Percentiles rank a stretch among this genome's conserved stretches.
These are phyloP conservation scores for Latrodectus geometricus DNA, from an alignment of 1,140 invertebrate species.

Conservation along the genomic window DNA sequence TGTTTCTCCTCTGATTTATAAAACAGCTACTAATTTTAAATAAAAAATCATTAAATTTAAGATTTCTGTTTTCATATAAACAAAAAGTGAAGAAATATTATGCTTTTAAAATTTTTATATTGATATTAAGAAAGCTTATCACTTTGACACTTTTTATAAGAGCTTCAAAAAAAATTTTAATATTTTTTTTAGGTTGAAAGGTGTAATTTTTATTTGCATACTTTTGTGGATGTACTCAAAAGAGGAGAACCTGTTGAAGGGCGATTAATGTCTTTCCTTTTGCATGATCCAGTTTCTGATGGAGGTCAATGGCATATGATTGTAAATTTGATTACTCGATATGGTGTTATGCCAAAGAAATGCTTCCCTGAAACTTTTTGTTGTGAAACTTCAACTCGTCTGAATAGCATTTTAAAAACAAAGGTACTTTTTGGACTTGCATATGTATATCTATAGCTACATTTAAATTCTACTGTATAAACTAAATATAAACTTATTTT, in stretches of 20 bases:
- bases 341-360: conserved; percentile 88
- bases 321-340: conserved; percentile 85
- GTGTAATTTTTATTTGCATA: conserved; percentile 86
- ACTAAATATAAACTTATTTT: no score
- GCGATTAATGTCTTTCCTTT: conserved; percentile 81
- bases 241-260: conserved; percentile 82
- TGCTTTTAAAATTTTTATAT: no score
- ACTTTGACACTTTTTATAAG: no score
- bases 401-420: conserved; percentile 83
- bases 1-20: no score
- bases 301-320: conserved; percentile 95
- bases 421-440: conserved; percentile 73
- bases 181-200: conserved; percentile 78
- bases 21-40: no score
- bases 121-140: no score
- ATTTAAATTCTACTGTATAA: no score
- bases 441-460: no score
- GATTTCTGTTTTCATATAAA: no score
- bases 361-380: conserved; percentile 86
- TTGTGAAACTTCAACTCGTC: conserved; percentile 78
- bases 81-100: no score
- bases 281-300: conserved; percentile 83
- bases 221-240: conserved; percentile 80
- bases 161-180: conserved; percentile 5
- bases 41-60: no score